Percentiles rank a stretch among this genome's conserved stretches.
Conservation (phyloP, 35 echinoderm and acorn worm genomes). For the Apostichopus japonicus region DNA sequence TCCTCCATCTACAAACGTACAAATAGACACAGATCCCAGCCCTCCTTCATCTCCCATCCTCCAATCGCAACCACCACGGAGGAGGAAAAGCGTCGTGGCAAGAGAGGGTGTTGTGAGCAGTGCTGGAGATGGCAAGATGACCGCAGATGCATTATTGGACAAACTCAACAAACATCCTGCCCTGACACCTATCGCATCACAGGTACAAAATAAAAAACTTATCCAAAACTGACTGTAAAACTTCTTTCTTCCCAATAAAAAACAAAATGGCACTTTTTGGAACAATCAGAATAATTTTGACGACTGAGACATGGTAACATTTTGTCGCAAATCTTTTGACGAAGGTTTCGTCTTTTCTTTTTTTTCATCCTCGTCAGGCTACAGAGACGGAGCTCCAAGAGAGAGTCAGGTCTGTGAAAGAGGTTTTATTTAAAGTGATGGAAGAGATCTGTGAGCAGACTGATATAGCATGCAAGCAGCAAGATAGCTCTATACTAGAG, state of each 20-base stretch:
- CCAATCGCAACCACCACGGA: background rate
- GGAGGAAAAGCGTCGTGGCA: background rate
- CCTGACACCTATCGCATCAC: background rate
- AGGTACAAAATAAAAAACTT: background rate
- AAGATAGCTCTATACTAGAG: background rate
- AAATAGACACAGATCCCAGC: conserved; percentile 31
- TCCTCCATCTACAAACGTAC: background rate
- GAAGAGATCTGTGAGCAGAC: conserved; percentile 69
- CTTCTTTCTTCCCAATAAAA: too few species aligned
- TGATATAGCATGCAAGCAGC: conserved; percentile 47
- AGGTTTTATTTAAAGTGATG: conserved; percentile 68
- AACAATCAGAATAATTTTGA: too few species aligned
- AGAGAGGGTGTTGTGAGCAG: conserved; percentile 2
- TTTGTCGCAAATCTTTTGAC: background rate
- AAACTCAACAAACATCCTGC: conserved; percentile 23
- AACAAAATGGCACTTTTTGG: too few species aligned
- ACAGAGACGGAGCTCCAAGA: conserved; percentile 57
- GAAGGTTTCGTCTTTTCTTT: background rate
- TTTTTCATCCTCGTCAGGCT: conserved; percentile 12
- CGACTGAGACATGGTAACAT: too few species aligned
- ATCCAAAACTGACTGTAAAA: too few species aligned
- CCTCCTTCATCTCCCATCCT: conserved; percentile 29
- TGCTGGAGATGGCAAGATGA: background rate
- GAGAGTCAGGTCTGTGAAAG: conserved; percentile 40
- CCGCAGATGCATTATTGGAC: background rate